Conservation (phyloP, 2,888 invertebrate genomes). For the Watsonalla binaria region DNA sequence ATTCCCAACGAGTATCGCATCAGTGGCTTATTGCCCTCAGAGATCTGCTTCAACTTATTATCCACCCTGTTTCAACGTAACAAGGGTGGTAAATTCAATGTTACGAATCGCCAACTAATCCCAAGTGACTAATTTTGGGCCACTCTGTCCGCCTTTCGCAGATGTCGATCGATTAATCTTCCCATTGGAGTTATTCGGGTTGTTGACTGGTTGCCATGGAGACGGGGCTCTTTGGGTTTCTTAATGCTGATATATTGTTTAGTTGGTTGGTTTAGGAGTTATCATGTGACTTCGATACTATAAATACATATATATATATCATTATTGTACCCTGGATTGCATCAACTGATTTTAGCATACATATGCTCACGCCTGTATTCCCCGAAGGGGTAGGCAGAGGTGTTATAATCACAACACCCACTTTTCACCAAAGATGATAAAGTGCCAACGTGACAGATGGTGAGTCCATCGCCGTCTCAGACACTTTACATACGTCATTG, state of each 20-base stretch:
- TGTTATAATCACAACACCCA: no score
- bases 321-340: no score
- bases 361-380: no score
- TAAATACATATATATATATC: no score
- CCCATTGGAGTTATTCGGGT: slow-evolving; percentile 55
- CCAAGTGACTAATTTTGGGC: slow-evolving; percentile 67
- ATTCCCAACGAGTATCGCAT: slow-evolving; percentile 20
- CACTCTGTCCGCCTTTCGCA: slow-evolving; percentile 59
- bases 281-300: no score
- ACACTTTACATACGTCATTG: no score
- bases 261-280: background rate
- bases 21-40: slow-evolving; percentile 29
- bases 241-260: background rate
- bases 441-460: no score
- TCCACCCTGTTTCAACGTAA: background rate
- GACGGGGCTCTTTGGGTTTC: slow-evolving; percentile 16
- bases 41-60: slow-evolving; percentile 9
- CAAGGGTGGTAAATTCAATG: slow-evolving; percentile 22
- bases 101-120: slow-evolving; percentile 32
- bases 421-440: no score
- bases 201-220: slow-evolving; percentile 52
- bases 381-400: no score
- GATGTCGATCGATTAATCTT: slow-evolving; percentile 71
- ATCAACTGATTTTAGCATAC: no score
- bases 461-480: no score